These are phyloP conservation scores for Sepioteuthis lessoniana DNA, from an alignment of 2,888 invertebrate genomes.

Conservation along the genomic window DNA sequence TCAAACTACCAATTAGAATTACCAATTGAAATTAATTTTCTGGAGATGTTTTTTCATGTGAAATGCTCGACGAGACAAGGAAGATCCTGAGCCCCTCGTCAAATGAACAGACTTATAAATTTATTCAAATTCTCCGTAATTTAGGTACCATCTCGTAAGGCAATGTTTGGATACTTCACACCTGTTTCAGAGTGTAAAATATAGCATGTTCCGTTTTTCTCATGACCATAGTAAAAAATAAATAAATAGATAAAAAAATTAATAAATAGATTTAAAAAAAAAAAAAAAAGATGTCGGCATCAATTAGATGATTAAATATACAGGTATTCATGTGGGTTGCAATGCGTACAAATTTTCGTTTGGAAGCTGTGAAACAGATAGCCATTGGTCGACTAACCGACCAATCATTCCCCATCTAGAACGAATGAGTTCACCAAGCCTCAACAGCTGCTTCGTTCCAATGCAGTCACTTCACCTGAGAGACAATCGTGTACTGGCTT, in stretches of 20 bases:
- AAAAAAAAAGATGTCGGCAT: no score
- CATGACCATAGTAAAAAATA: not conserved
- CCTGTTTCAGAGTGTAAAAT: not conserved
- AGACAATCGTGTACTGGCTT: not conserved
- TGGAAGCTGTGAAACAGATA: not conserved
- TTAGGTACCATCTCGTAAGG: no score
- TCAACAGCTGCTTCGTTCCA: not conserved
- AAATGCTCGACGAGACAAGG: no score
- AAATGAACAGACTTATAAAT: no score
- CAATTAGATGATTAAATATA: not conserved
- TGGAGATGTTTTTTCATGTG: no score
- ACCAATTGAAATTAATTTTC: no score
- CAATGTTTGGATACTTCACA: no score
- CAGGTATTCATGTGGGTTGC: slow-evolving; percentile 12
- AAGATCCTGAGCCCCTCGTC: no score
- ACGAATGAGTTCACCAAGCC: not conserved
- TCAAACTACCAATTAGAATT: no score
- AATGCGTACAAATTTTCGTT: not conserved
- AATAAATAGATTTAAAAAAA: no score
- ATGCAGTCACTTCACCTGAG: not conserved
- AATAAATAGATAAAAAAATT: no score
- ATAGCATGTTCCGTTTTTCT: not conserved
- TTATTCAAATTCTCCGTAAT: no score
- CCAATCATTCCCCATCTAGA: not conserved
- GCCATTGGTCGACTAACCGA: not conserved